Conservation (phyloP, 1,140 invertebrate genomes). For the Mamestra configurata region DNA sequence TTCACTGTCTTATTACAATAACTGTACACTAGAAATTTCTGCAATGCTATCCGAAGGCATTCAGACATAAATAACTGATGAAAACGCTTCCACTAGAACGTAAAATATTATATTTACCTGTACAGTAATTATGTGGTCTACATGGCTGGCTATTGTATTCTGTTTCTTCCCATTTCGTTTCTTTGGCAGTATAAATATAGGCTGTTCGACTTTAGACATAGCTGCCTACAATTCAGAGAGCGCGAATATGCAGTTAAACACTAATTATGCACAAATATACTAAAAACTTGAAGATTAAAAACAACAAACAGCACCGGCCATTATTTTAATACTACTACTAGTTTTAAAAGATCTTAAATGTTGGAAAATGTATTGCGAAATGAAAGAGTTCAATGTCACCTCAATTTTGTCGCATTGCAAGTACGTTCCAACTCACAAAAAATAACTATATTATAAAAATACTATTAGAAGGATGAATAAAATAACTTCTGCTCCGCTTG, state of each 20-base stretch:
- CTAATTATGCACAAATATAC: slow-evolving; percentile 21
- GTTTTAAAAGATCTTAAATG: neutral
- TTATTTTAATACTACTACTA: slow-evolving; percentile 31
- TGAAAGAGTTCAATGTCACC: neutral
- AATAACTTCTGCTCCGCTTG: too few species aligned
- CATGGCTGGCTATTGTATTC: slow-evolving; percentile 86
- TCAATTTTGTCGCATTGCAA: slow-evolving; percentile 13
- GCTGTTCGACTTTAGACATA: slow-evolving; percentile 88
- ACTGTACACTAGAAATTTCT: neutral
- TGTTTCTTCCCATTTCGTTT: slow-evolving; percentile 89
- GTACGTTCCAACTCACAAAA: neutral
- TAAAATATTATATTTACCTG: slow-evolving; percentile 79
- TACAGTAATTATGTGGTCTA: slow-evolving; percentile 89
- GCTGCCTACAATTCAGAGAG: neutral
- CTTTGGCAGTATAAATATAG: slow-evolving; percentile 89
- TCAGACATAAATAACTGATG: slow-evolving; percentile 13
- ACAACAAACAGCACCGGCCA: slow-evolving; percentile 43
- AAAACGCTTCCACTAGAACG: neutral
- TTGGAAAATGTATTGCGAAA: too few species aligned
- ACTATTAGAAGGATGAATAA: too few species aligned
- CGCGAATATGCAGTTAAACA: slow-evolving; percentile 11
- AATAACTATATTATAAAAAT: too few species aligned
- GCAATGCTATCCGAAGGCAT: neutral
- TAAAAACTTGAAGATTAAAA: slow-evolving; percentile 45
- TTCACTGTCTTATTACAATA: neutral